Evolutionary conservation across 2,888 invertebrate species (phyloP).

Genomic region (Ormyrus nitidulus): DNA sequence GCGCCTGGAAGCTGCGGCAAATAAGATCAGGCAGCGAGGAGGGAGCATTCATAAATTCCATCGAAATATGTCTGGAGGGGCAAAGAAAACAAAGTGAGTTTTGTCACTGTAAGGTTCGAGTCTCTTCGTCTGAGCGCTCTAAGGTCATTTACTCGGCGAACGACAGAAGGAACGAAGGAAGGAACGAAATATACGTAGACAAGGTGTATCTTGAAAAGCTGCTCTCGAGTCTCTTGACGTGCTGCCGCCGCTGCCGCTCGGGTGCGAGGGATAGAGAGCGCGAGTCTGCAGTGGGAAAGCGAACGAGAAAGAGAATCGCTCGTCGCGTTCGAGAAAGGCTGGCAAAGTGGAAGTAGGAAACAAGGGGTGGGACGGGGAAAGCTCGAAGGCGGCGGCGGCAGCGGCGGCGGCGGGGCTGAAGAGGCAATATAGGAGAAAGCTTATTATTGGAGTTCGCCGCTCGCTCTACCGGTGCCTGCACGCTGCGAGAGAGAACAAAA

Average conservation of each 20-base stretch:
- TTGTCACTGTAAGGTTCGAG: neutral
- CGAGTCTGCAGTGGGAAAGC: conserved; percentile 6
- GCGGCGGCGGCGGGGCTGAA: conserved; percentile 65
- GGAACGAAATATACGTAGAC: conserved; percentile 40
- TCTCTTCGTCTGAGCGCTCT: neutral
- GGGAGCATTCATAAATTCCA: no score
- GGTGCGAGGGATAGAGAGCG: conserved; percentile 7
- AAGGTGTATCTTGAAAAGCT: conserved; percentile 59
- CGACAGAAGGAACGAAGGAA: conserved; percentile 43
- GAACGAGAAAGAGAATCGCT: conserved; percentile 32
- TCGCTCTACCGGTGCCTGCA: conserved; percentile 26
- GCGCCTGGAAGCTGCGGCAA: no score
- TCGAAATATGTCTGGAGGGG: neutral
- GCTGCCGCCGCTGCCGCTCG: neutral
- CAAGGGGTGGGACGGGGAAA: conserved; percentile 46
- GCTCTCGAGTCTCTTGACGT: conserved; percentile 26
- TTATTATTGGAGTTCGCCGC: conserved; percentile 75
- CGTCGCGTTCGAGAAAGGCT: conserved; percentile 44
- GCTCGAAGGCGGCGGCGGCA: conserved; percentile 58
- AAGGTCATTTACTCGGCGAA: conserved; percentile 13
- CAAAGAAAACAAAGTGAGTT: neutral
- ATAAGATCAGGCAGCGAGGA: no score
- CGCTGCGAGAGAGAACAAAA: conserved; percentile 71
- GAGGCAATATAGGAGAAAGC: conserved; percentile 76
- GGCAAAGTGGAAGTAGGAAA: conserved; percentile 45